Conservation (phyloP, 2,888 invertebrate species). For the Pterostichus madidus region DNA sequence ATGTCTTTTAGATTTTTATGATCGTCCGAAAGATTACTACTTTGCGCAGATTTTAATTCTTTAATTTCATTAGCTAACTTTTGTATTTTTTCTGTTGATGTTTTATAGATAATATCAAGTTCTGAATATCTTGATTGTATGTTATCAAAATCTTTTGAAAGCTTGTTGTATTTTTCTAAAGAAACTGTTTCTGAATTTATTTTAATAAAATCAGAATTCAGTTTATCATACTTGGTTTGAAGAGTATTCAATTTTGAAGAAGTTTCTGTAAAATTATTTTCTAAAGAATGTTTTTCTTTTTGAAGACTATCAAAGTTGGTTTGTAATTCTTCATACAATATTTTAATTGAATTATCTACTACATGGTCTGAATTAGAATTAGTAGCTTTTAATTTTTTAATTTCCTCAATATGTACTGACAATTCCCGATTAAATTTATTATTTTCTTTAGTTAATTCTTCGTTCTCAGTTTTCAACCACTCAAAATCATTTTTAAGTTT, state of each 20-base stretch:
- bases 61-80: slow-evolving; percentile 77
- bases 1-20: slow-evolving; percentile 77
- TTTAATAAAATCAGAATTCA: slow-evolving; percentile 25
- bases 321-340: slow-evolving; percentile 38
- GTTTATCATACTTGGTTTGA: slow-evolving; percentile 37
- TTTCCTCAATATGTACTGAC: background rate
- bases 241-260: slow-evolving; percentile 12
- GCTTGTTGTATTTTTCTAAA: slow-evolving; percentile 37
- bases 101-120: slow-evolving; percentile 19
- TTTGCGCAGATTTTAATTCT: slow-evolving; percentile 74
- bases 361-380: background rate
- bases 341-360: slow-evolving; percentile 19
- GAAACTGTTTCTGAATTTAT: slow-evolving; percentile 6
- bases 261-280: slow-evolving; percentile 6
- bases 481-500: slow-evolving; percentile 77
- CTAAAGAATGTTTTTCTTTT: slow-evolving; percentile 48
- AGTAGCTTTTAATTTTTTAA: slow-evolving; percentile 20
- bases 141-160: slow-evolving; percentile 51
- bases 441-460: slow-evolving; percentile 77
- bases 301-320: slow-evolving; percentile 39
- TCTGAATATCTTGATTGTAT: slow-evolving; percentile 31
- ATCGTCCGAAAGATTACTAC: slow-evolving; percentile 61
- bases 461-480: slow-evolving; percentile 80
- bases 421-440: slow-evolving; percentile 70
- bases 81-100: slow-evolving; percentile 79